A percentile compares a stretch with the other conserved stretches of the same genome.
These are phyloP conservation scores for Uloborus diversus DNA, from an alignment of 1,140 invertebrate species.

Conservation along the genomic window DNA sequence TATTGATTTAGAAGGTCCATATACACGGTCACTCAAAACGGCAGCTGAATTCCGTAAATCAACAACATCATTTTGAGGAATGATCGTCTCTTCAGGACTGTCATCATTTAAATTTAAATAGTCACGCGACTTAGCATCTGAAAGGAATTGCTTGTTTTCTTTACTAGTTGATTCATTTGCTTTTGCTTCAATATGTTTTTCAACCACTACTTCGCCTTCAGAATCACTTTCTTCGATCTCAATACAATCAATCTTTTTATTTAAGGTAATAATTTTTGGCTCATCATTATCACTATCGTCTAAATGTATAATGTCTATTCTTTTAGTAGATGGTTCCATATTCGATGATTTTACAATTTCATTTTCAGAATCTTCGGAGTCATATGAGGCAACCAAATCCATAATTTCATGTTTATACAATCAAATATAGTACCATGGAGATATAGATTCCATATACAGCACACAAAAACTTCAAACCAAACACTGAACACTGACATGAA, in stretches of 20 bases:
- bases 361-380: not conserved
- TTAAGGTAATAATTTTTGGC: not conserved
- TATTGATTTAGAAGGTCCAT: slow-evolving; percentile 6
- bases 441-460: no score
- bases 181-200: not conserved
- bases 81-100: slow-evolving; percentile 4
- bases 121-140: not conserved
- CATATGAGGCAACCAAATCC: slow-evolving; percentile 19
- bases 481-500: no score
- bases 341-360: not conserved
- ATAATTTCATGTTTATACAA: not conserved
- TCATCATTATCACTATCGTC: not conserved
- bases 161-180: not conserved
- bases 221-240: not conserved
- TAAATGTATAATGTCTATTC: slow-evolving; percentile 1
- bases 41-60: slow-evolving; percentile 23
- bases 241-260: not conserved
- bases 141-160: no score
- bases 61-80: not conserved
- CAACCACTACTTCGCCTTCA: not conserved
- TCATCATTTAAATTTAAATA: slow-evolving; percentile 19
- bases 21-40: not conserved
- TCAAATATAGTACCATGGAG: not conserved
- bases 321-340: not conserved
- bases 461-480: no score